These are phyloP conservation scores for Urophycis tenuis DNA, from an alignment of 2,797 vertebrate species.

Conservation along the genomic window DNA sequence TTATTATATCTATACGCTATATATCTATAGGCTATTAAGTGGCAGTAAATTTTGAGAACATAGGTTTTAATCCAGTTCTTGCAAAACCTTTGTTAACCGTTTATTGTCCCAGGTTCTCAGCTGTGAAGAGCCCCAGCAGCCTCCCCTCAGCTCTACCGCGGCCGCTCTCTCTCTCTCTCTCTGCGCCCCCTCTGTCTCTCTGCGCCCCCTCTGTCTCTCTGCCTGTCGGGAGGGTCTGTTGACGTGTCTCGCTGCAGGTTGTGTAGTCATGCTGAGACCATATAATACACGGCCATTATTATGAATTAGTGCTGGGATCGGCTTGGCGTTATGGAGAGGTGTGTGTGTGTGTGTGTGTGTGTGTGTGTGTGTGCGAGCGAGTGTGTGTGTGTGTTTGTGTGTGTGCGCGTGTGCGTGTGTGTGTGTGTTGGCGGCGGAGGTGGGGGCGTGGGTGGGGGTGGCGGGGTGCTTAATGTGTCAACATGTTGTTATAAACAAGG, in stretches of 20 bases:
- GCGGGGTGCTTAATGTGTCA: conserved; percentile 21
- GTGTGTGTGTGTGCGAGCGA: background rate
- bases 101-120: background rate
- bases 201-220: no score
- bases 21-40: conserved; percentile 9
- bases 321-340: background rate
- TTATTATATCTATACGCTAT: background rate
- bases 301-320: background rate
- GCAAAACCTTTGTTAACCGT: background rate
- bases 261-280: background rate
- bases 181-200: no score
- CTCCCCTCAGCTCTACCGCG: no score
- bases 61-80: background rate
- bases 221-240: background rate
- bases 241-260: background rate
- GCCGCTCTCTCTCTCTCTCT: no score
- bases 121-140: no score
- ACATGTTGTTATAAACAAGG: conserved; percentile 38
- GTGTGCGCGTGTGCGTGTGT: conserved; percentile 39
- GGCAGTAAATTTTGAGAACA: background rate
- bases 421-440: conserved; percentile 50
- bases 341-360: conserved; percentile 45
- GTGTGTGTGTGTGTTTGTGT: background rate
- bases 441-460: conserved; percentile 50
- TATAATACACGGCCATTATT: background rate